These are phyloP conservation scores for Crypturellus tataupa DNA, from an alignment of 2,797 vertebrate species.

Conservation along the genomic window DNA sequence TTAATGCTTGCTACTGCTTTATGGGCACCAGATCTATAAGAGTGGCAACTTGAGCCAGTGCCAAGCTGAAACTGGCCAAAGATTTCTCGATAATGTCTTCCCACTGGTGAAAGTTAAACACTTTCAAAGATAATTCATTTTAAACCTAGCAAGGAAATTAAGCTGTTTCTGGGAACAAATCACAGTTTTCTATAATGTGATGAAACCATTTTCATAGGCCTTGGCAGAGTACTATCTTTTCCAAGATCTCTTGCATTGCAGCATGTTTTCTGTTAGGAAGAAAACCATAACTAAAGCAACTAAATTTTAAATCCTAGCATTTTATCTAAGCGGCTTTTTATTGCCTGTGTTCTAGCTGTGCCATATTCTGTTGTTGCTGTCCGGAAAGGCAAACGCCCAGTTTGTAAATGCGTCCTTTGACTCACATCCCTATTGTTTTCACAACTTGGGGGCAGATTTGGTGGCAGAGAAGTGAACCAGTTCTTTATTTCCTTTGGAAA, in stretches of 20 bases:
- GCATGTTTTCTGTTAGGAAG: background rate
- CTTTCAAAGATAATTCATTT: background rate
- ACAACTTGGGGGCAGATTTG: background rate
- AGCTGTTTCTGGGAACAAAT: slow-evolving; percentile 11
- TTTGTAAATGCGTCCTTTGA: background rate
- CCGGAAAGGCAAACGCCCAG: background rate
- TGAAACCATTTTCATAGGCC: slow-evolving; percentile 39
- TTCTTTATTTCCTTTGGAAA: background rate
- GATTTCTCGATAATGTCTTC: background rate
- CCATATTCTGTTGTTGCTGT: background rate
- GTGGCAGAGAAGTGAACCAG: background rate
- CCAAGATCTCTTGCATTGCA: slow-evolving; percentile 11
- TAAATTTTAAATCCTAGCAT: slow-evolving; percentile 14
- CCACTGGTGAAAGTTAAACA: slow-evolving; percentile 2
- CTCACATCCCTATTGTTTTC: background rate
- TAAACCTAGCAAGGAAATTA: slow-evolving; percentile 45
- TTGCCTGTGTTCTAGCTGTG: background rate
- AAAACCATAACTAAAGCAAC: background rate
- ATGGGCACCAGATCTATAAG: background rate
- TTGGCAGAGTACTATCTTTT: slow-evolving; percentile 43
- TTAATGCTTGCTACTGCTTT: background rate
- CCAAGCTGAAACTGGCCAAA: background rate
- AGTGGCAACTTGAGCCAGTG: background rate
- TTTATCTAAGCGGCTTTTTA: background rate
- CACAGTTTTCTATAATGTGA: background rate